Conservation (phyloP, 92 coral and sea anemone species). For the Epizoanthus scotinus region DNA sequence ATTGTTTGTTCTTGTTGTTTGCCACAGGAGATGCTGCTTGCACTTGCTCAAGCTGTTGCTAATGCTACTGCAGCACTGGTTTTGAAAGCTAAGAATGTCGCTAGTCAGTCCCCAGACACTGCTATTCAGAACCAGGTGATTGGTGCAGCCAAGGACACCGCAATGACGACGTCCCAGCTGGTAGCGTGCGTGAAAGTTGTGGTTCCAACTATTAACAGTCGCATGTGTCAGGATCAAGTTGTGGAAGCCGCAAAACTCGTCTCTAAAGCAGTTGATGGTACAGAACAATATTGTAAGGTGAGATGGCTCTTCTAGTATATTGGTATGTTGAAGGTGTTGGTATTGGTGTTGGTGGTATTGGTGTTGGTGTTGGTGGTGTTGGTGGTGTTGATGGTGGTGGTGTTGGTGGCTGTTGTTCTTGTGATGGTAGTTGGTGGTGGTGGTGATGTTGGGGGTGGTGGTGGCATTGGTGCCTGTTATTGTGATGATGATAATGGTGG, state of each 20-base stretch:
- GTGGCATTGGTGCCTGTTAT: too few relatives aligned
- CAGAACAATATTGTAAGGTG: constrained; percentile 97
- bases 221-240: constrained; percentile 97
- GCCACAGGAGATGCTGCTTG: constrained; percentile 88
- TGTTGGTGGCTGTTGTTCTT: too few relatives aligned
- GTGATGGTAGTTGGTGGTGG: too few relatives aligned
- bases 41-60: constrained; percentile 98
- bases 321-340: too few relatives aligned
- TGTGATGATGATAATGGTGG: too few relatives aligned
- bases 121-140: constrained; percentile 85
- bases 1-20: background rate
- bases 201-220: constrained; percentile 96
- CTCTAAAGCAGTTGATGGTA: constrained; percentile 97
- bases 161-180: constrained; percentile 97
- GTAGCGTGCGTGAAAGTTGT: constrained; percentile 98
- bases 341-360: too few relatives aligned
- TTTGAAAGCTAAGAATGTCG: constrained; percentile 91
- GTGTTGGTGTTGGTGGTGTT: too few relatives aligned
- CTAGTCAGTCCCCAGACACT: constrained; percentile 95
- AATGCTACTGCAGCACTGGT: constrained; percentile 98
- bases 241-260: constrained; percentile 97
- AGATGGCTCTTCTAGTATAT: background rate
- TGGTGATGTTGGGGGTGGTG: too few relatives aligned
- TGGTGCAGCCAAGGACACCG: constrained; percentile 98
- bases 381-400: too few relatives aligned